Base-by-base conservation (phyloP, 2,888 invertebrate genomes). In the Habroteleia sp. region DNA sequence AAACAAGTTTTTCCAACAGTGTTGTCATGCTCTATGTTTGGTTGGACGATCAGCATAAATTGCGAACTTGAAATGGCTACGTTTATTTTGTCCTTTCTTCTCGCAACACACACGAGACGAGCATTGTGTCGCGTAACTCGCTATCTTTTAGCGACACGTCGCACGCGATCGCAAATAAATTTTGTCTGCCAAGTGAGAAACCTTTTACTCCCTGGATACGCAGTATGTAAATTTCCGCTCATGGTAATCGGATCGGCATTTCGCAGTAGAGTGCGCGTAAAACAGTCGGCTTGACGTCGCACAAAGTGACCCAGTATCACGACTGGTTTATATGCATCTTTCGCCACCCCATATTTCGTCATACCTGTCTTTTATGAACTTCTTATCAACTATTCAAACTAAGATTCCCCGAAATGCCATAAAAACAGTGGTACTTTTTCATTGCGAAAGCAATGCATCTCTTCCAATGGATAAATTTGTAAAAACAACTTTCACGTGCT, bases 301-400 rank as follows among this genome's bases (percentile, higher is more conserved):
- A 48, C 54, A 58, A 54, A 25, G n/a, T 77, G 78, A 78, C 73
- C 78, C 75, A 79, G 60, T 77, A 76, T 77, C 63, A 20, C 35
- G 44, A 5, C 11, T 79, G 81, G 79, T 80, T 80, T 78, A 78
- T 77, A 72, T 58, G 17, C 48, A 39, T 52, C 42, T 60, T 14
- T 35, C 5, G n/a, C 17, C 25, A 14, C 31, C 39, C 35, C 73
- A 48, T 72, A 68, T 79, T 78, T 79, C 76, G 75, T 62, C 44
- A 73, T 42, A 39, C 20, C 42, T 65, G 44, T 52, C 79, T 80
- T 77, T 80, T 77, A 79, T 80, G 76, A 52, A 17, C 17, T 33
- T 72, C 66, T 41, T 20, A 54, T 63, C 50, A 5, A 41, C 14
- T n/a, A 25, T 20, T 2, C 8, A 60, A 71, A 8, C 23, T n/a